phyloP scores from a whole-genome alignment of 2,113 vertebrate genomes.

The Megaceryle torquata region DNA sequence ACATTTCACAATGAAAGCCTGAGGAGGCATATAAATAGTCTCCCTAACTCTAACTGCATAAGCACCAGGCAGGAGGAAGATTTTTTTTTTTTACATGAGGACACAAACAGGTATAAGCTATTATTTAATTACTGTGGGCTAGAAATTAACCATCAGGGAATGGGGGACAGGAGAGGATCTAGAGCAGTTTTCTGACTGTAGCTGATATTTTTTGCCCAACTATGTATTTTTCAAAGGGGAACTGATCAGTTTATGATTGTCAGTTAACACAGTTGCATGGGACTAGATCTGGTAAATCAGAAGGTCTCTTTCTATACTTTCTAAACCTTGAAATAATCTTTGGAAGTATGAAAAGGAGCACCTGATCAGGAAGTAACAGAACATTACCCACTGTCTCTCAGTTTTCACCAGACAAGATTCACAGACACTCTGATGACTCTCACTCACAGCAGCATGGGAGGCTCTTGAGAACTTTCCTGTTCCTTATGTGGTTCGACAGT shows the following conservation, averaged over 20 bases:
- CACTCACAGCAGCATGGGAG: neutral
- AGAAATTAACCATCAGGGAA: neutral
- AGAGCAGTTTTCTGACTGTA: neutral
- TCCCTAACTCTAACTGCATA: neutral
- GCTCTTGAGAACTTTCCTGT: neutral
- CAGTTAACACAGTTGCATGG: neutral
- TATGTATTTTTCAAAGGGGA: neutral
- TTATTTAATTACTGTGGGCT: neutral
- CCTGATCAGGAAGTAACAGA: neutral
- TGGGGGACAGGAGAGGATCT: neutral
- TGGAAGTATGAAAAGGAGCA: neutral
- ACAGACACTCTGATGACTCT: neutral
- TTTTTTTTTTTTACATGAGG: neutral
- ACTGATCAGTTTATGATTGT: neutral
- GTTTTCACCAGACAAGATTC: neutral
- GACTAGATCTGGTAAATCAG: neutral
- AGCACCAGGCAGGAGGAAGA: neutral
- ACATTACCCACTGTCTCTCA: accelerated
- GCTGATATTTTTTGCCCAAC: accelerated
- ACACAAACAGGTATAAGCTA: neutral
- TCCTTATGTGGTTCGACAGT: neutral
- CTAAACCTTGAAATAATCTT: neutral
- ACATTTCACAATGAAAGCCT: neutral
- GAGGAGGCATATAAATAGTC: neutral
- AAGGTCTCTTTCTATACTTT: neutral